Conservation (phyloP, 1,140 invertebrate genomes). For the Leptinotarsa texana region DNA sequence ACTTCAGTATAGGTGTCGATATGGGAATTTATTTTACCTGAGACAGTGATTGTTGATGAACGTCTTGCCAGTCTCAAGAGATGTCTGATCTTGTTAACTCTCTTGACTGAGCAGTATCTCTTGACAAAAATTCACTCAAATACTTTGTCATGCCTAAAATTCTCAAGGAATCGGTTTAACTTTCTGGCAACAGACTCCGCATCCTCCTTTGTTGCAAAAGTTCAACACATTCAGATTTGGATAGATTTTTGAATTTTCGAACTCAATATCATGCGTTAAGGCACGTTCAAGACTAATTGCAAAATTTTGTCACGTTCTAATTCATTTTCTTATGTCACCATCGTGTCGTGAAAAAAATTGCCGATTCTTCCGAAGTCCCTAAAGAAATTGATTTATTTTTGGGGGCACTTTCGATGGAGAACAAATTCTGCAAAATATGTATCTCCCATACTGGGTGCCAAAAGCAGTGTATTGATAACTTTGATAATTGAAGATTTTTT, state of each 20-base stretch:
- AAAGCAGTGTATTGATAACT: no score
- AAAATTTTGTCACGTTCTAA: no score
- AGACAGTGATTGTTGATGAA: not conserved
- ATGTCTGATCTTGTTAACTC: no score
- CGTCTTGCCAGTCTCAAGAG: not conserved
- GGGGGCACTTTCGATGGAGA: no score
- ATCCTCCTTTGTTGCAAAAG: conserved; percentile 14
- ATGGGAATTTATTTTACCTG: not conserved
- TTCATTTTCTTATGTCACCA: no score
- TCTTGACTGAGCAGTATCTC: not conserved
- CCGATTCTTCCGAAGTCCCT: no score
- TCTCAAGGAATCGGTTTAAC: not conserved
- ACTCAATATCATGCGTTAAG: conserved; percentile 17
- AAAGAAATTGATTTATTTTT: no score
- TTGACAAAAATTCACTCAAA: not conserved
- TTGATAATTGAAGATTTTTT: no score
- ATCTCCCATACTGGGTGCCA: no score
- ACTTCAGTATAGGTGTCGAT: not conserved
- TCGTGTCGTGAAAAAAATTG: no score
- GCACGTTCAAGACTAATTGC: not conserved
- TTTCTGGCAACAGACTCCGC: not conserved
- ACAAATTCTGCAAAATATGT: no score
- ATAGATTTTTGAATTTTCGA: conserved; percentile 22
- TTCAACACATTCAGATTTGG: conserved; percentile 23
- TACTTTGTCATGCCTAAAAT: conserved; percentile 1